Evolutionary conservation across 2,113 vertebrate species (phyloP).

Genomic region (Ramphastos sulfuratus): DNA sequence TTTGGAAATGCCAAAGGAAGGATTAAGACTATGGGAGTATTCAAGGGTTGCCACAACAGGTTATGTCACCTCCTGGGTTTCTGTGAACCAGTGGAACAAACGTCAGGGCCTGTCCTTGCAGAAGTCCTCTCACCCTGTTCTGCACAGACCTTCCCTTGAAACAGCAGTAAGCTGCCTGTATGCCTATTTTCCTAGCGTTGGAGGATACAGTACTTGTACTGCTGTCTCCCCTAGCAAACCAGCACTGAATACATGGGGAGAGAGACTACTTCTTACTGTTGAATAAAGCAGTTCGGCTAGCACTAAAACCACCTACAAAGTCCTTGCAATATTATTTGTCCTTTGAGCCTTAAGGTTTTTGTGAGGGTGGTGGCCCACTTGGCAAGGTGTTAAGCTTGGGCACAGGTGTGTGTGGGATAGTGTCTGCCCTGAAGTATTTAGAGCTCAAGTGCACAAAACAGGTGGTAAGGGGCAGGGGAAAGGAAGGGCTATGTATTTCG

Average conservation of each 20-base stretch:
- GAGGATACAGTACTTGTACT: background rate
- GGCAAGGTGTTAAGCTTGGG: background rate
- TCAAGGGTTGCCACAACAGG: background rate
- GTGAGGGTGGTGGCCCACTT: background rate
- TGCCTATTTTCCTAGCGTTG: background rate
- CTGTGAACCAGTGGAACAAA: background rate
- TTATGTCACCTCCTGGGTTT: background rate
- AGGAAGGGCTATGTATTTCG: background rate
- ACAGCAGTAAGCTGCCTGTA: background rate
- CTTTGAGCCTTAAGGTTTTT: background rate
- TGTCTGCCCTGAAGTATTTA: background rate
- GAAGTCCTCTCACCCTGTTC: background rate
- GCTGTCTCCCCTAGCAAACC: background rate
- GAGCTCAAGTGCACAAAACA: background rate
- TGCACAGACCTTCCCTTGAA: background rate
- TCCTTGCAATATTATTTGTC: background rate
- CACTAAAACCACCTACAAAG: background rate
- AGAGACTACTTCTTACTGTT: background rate
- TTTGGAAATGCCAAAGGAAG: background rate
- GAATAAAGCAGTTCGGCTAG: background rate
- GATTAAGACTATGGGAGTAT: background rate
- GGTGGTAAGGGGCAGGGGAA: background rate
- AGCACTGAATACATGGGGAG: accelerated
- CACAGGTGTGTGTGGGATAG: background rate
- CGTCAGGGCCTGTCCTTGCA: background rate